phyloP scores from a whole-genome alignment of 2,888 invertebrate species.

The Mamestra brassicae region DNA sequence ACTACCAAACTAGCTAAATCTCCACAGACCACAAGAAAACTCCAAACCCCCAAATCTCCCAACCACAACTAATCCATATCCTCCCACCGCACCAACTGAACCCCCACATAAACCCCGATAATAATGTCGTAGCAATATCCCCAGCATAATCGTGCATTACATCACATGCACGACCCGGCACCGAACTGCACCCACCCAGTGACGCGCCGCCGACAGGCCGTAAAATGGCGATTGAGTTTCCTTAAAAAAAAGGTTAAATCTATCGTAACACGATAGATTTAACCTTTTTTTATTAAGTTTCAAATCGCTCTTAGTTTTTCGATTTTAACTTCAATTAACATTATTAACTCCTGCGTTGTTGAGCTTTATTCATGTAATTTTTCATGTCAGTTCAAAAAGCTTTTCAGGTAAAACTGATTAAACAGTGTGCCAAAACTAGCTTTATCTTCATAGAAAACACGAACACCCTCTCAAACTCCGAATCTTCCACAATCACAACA shows the following conservation, averaged over 20 bases:
- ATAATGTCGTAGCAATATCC: constrained; percentile 64
- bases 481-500: background rate
- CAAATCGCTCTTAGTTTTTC: too few species aligned
- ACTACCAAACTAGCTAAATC: background rate
- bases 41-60: background rate
- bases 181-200: constrained; percentile 77
- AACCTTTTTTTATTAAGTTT: too few species aligned
- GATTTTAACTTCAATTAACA: too few species aligned
- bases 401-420: too few species aligned
- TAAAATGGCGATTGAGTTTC: constrained; percentile 84
- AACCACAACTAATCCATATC: background rate
- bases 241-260: too few species aligned
- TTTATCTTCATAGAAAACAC: background rate
- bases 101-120: constrained; percentile 48
- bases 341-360: too few species aligned
- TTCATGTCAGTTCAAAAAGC: too few species aligned
- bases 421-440: background rate
- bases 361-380: too few species aligned
- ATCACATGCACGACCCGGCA: constrained; percentile 63
- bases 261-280: too few species aligned
- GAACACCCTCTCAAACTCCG: background rate
- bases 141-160: constrained; percentile 67
- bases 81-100: constrained; percentile 3
- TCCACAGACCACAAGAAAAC: background rate
- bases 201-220: constrained; percentile 84